Evolutionary conservation across 2,797 vertebrate species (phyloP).

Genomic region (Poecilia velifera): DNA sequence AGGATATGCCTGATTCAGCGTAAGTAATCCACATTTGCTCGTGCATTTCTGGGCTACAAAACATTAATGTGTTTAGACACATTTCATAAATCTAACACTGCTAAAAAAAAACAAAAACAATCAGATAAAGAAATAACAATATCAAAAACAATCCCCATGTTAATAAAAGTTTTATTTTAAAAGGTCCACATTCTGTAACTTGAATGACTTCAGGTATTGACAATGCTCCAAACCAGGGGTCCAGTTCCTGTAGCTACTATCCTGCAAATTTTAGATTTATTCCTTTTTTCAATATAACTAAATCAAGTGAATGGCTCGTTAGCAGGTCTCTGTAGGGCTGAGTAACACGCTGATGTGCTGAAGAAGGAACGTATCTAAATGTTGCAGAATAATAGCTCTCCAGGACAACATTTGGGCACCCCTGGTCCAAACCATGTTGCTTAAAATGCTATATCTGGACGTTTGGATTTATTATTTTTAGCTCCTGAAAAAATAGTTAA

Average conservation of each 20-base stretch:
- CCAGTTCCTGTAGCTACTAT: neutral
- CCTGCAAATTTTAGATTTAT: neutral
- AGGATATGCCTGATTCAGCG: conserved; percentile 46
- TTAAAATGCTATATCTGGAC: neutral
- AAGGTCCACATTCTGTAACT: too few species aligned
- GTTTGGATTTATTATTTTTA: neutral
- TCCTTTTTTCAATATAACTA: neutral
- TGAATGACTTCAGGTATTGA: too few species aligned
- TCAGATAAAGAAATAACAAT: too few species aligned
- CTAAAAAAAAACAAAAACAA: neutral
- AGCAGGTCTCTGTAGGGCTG: neutral
- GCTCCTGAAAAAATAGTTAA: neutral
- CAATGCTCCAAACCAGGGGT: too few species aligned
- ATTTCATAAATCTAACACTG: neutral
- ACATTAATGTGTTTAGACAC: neutral
- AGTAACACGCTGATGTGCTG: neutral
- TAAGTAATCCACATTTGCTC: conserved; percentile 7
- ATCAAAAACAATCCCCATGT: neutral
- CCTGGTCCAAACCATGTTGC: neutral
- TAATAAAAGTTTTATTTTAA: too few species aligned
- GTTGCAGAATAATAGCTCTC: neutral
- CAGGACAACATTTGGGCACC: neutral
- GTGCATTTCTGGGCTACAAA: neutral
- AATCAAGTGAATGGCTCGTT: neutral
- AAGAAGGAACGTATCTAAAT: neutral